Conservation (phyloP, 1,140 invertebrate species). For the Calliphora vicina region DNA sequence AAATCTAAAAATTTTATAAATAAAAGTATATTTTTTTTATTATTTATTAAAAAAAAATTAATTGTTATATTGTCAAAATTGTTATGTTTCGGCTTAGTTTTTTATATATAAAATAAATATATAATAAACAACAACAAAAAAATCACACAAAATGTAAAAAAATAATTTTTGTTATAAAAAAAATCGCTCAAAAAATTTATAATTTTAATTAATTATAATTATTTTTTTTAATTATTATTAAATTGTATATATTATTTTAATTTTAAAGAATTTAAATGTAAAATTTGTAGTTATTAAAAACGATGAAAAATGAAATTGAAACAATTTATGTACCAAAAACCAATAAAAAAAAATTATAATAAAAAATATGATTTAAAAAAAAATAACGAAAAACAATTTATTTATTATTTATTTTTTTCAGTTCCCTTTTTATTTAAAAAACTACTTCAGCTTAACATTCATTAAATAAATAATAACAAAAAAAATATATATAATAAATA, state of each 20-base stretch:
- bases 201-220: constrained; percentile 14
- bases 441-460: background rate
- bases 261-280: constrained; percentile 49
- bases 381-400: background rate
- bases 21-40: constrained; percentile 18
- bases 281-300: constrained; percentile 46
- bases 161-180: background rate
- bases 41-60: constrained; percentile 15
- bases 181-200: background rate
- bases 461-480: background rate
- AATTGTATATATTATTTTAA: constrained; percentile 45
- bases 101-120: constrained; percentile 55
- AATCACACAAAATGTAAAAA: constrained; percentile 42
- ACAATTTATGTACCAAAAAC: constrained; percentile 60
- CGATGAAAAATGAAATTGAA: constrained; percentile 19
- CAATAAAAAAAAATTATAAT: constrained; percentile 54
- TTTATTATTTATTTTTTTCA: background rate
- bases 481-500: constrained; percentile 7
- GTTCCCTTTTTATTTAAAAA: background rate
- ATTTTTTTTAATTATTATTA: constrained; percentile 44
- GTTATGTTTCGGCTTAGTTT: constrained; percentile 55
- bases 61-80: constrained; percentile 53
- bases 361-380: constrained; percentile 45
- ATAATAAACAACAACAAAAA: constrained; percentile 62
- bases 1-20: constrained; percentile 37